These are phyloP conservation scores for Crypturellus tataupa DNA, from an alignment of 2,797 vertebrate species.

Conservation along the genomic window DNA sequence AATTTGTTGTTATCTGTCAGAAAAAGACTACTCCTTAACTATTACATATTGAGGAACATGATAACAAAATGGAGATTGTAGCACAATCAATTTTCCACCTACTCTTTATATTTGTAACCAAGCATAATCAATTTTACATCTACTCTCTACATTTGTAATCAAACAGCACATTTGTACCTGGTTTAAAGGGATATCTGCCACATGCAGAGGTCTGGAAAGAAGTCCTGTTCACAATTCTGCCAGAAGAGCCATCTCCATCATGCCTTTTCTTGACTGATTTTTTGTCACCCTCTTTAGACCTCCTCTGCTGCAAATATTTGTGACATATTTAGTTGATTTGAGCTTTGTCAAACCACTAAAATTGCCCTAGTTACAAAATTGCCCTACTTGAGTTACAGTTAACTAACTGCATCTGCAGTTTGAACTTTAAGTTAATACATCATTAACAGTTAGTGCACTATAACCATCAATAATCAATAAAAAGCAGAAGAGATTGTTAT, in stretches of 20 bases:
- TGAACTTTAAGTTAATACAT: not conserved
- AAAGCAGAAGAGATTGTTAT: not conserved
- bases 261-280: constrained; percentile 58
- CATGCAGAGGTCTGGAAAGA: constrained; percentile 1
- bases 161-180: constrained; percentile 52
- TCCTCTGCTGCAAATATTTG: constrained; percentile 69
- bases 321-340: not conserved
- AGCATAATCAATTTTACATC: not conserved
- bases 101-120: not conserved
- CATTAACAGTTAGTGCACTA: not conserved
- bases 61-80: not conserved
- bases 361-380: not conserved
- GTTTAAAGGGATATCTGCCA: constrained; percentile 46
- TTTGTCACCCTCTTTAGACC: constrained; percentile 41
- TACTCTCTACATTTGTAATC: not conserved
- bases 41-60: not conserved
- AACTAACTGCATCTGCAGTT: not conserved
- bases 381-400: not conserved
- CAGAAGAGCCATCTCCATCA: constrained; percentile 19
- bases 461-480: not conserved
- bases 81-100: not conserved
- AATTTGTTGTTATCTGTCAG: not conserved
- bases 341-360: not conserved
- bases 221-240: constrained; percentile 21
- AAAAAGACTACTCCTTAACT: not conserved